These are phyloP conservation scores for Hypsibius dujardini DNA, from an alignment of 1,140 invertebrate genomes.

Conservation along the genomic window DNA sequence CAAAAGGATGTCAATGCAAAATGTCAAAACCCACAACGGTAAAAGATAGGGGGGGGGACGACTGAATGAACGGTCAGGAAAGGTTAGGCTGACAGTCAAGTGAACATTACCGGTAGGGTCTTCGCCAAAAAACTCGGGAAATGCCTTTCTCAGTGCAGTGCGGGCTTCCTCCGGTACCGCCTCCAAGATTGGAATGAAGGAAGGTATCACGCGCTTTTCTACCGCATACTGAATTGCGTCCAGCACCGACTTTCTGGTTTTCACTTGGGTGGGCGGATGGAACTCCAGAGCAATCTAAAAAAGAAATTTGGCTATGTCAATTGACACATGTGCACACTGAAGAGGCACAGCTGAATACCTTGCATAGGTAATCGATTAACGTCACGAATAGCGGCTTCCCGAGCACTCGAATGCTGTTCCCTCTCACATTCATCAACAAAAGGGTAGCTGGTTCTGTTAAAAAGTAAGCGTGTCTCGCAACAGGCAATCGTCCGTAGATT, in stretches of 20 bases:
- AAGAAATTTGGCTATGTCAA: too few species aligned
- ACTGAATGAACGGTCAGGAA: neutral
- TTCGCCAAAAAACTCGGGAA: conserved; percentile 65
- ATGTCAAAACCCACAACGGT: conserved; percentile 3
- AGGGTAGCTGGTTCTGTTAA: conserved; percentile 15
- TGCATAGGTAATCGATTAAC: neutral
- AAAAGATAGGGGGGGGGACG: conserved; percentile 16
- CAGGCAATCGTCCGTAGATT: neutral
- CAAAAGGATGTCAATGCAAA: too few species aligned
- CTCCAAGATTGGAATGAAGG: conserved; percentile 56
- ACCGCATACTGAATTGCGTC: conserved; percentile 30
- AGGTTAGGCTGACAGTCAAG: too few species aligned
- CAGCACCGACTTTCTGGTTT: conserved; percentile 41
- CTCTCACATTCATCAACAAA: conserved; percentile 13
- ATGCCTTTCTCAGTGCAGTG: conserved; percentile 65
- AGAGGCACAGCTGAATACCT: neutral
- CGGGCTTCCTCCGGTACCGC: conserved; percentile 71
- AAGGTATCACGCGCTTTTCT: neutral
- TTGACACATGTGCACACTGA: too few species aligned
- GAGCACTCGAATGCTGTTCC: conserved; percentile 46
- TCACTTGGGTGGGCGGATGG: conserved; percentile 15
- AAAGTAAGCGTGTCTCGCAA: conserved; percentile 15
- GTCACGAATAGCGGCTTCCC: conserved; percentile 68
- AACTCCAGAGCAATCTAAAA: conserved; percentile 17
- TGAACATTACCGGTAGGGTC: conserved; percentile 21